A percentile compares a stretch with the other conserved stretches of the same genome.
Conservation (phyloP, 1,140 invertebrate genomes). For the Zelostemma sp. region DNA sequence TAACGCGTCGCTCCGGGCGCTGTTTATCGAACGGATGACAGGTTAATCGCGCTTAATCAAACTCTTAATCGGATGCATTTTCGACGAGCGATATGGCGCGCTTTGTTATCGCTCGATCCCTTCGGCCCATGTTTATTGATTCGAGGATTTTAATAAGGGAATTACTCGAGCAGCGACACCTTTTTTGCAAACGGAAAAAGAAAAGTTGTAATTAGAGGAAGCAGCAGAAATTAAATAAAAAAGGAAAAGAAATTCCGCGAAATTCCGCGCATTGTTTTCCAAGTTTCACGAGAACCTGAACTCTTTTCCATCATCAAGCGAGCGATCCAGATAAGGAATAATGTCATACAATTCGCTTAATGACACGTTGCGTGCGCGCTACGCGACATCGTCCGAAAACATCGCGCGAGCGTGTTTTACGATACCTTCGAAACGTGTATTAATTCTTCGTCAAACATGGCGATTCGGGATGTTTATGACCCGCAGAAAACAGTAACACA, state of each 20-base stretch:
- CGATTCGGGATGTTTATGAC: no score
- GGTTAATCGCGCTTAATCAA: constrained; percentile 27
- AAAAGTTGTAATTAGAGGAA: neutral
- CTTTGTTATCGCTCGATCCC: constrained; percentile 26
- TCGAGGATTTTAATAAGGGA: no score
- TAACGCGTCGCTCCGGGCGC: constrained; percentile 17
- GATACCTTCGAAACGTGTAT: no score
- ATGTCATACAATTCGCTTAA: neutral
- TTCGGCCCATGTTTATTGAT: constrained; percentile 18
- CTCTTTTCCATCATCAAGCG: neutral
- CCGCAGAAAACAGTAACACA: no score
- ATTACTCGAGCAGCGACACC: no score
- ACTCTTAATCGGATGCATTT: constrained; percentile 16
- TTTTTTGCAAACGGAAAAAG: no score
- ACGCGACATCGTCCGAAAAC: no score
- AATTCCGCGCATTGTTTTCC: no score
- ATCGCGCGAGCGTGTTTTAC: no score
- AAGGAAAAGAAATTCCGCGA: neutral
- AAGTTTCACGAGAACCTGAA: no score
- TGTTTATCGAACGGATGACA: constrained; percentile 32
- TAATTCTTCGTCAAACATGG: no score
- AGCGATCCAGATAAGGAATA: neutral
- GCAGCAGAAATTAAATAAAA: neutral
- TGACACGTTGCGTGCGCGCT: neutral
- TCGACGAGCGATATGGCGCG: constrained; percentile 6